Base-by-base conservation (phyloP, 2,113 vertebrate species). In the Anhinga rufa region DNA sequence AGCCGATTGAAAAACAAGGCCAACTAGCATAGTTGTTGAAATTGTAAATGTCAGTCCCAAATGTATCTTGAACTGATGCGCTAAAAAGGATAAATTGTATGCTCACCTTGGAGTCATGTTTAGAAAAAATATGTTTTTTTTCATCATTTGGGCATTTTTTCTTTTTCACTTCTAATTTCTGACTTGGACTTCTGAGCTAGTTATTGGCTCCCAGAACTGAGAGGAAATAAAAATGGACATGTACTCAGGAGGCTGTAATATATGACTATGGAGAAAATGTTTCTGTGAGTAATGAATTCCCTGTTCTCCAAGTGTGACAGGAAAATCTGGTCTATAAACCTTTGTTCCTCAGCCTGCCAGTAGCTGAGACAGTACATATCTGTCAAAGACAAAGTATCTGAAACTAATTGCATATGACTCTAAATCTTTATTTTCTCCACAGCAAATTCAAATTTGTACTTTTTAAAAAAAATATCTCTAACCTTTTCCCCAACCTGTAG, bases 271-370 rank as follows among this genome's bases (percentile, higher is more conserved):
- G 18, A 88, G 13, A 86, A 92, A 92, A 76, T 49, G 12, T 36
- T 92, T 69, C 74, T 60, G 36, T 77, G 83, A 88, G 58, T 87
- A 93, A 92, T 74, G 44, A 88, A 94, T 78, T 66, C 46, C n/a
- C 22, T 89, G 36, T 83, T 70, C 68, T 88, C 34, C 31, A 61
- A 36, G 62, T 54, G 68, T 91, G 81, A 77, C 66, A 70, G 51
- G 42, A 85, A 72, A 88, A 79, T 71, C 84, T 76, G 46, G 49
- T 94, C 57, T 93, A 86, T 75, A 86, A 65, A 82, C 54, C 5
- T 61, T 52, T 69, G 34, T 55, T 90, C 40, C 28, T 92, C 36
- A 70, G 38, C 32, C 46, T 69, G 55, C 21, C 54, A 44, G 29
- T 55, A 61, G 18, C 28, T 90, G 62, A 81, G 65, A 58, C 14